Conservation (phyloP, 23 tunicate genomes). For the Trididemnum nubilum region DNA sequence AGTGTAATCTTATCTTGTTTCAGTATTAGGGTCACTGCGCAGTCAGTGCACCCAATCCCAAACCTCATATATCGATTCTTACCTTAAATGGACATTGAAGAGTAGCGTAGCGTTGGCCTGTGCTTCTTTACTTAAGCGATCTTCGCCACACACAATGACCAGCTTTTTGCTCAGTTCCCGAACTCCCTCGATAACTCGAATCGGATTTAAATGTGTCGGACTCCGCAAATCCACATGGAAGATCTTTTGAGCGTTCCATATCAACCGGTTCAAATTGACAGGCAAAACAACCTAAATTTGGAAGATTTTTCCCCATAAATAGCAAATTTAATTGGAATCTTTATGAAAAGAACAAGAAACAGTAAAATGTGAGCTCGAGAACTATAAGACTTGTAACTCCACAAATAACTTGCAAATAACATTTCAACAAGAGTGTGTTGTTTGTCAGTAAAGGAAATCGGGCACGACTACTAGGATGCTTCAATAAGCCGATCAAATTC, state of each 20-base stretch:
- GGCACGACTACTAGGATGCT: too few relatives aligned
- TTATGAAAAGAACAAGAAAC: neutral
- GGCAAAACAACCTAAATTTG: slow-evolving; percentile 95
- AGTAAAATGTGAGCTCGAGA: neutral
- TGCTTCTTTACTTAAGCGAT: slow-evolving; percentile 93
- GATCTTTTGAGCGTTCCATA: slow-evolving; percentile 98
- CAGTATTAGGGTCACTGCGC: too few relatives aligned
- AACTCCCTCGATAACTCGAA: slow-evolving; percentile 91
- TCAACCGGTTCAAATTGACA: slow-evolving; percentile 84
- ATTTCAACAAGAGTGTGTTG: too few relatives aligned
- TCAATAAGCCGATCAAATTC: too few relatives aligned
- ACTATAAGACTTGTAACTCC: too few relatives aligned
- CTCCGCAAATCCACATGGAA: slow-evolving; percentile 83
- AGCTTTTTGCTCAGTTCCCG: slow-evolving; percentile 84
- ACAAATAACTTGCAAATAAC: too few relatives aligned
- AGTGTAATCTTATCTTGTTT: too few relatives aligned
- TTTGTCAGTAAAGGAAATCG: too few relatives aligned
- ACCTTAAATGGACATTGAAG: slow-evolving; percentile 98
- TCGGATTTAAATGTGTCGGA: slow-evolving; percentile 83
- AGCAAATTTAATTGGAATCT: neutral
- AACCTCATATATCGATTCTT: neutral
- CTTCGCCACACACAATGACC: slow-evolving; percentile 94
- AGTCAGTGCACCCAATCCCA: too few relatives aligned
- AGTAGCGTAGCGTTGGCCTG: slow-evolving; percentile 97
- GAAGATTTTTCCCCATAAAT: too few relatives aligned